These are phyloP conservation scores for Macrotrachela quadricornifera DNA, from an alignment of 1,140 invertebrate genomes.

Conservation along the genomic window DNA sequence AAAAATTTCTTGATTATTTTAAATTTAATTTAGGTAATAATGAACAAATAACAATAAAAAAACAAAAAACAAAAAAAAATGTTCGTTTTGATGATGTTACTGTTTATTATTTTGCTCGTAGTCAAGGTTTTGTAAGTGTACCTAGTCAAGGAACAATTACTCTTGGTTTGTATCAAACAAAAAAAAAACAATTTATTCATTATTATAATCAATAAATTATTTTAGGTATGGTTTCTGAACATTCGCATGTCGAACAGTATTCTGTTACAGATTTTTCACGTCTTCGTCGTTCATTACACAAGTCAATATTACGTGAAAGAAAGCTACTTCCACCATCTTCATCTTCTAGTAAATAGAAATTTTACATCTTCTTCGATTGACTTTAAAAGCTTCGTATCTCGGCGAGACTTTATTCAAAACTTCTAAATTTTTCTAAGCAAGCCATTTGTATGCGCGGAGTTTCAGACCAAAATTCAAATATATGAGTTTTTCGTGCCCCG, in stretches of 20 bases:
- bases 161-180: slow-evolving; percentile 37
- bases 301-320: slow-evolving; percentile 52
- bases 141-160: slow-evolving; percentile 87
- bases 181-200: not conserved
- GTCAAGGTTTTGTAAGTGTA: slow-evolving; percentile 91
- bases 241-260: slow-evolving; percentile 52
- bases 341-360: slow-evolving; percentile 5
- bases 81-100: slow-evolving; percentile 73
- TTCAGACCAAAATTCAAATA: no score
- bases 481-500: no score
- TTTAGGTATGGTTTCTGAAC: slow-evolving; percentile 57
- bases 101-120: slow-evolving; percentile 76
- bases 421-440: no score
- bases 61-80: slow-evolving; percentile 25
- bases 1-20: no score
- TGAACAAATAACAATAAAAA: not conserved
- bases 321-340: slow-evolving; percentile 22
- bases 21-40: not conserved
- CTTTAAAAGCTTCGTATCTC: no score
- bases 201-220: not conserved
- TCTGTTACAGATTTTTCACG: slow-evolving; percentile 57
- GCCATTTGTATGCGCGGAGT: no score
- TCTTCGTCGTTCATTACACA: slow-evolving; percentile 60
- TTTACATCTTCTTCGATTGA: slow-evolving; percentile 6
- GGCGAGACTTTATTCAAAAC: no score